These are phyloP conservation scores for Aphelenchoides bicaudatus DNA, from an alignment of 2,888 invertebrate species.

Conservation along the genomic window DNA sequence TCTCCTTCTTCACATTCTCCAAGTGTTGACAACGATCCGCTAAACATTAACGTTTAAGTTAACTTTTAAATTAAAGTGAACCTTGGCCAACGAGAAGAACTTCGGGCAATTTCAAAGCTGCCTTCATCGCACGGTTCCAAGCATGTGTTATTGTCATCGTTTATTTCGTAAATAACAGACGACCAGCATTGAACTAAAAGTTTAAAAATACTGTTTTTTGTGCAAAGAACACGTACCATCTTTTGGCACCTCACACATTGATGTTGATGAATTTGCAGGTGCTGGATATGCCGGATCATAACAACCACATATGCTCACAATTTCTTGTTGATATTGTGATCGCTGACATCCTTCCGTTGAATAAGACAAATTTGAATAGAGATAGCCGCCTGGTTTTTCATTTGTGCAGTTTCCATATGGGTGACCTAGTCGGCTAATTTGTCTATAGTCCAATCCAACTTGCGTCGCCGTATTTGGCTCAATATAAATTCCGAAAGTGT, in stretches of 20 bases:
- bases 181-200: conserved; percentile 21
- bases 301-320: conserved; percentile 22
- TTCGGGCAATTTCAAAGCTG: conserved; percentile 20
- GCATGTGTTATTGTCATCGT: conserved; percentile 10
- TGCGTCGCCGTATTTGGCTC: background rate
- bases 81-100: conserved; percentile 26
- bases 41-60: too few relatives aligned
- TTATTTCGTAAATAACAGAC: background rate
- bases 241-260: background rate
- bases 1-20: conserved; percentile 26
- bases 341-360: conserved; percentile 32
- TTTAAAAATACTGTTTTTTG: background rate
- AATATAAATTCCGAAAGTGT: conserved; percentile 53
- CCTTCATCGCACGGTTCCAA: conserved; percentile 27
- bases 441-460: conserved; percentile 31
- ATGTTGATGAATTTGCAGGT: conserved; percentile 14
- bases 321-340: conserved; percentile 26
- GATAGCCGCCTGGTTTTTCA: conserved; percentile 29
- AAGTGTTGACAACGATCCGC: conserved; percentile 21
- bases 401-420: conserved; percentile 55
- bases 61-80: too few relatives aligned
- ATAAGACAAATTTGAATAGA: conserved; percentile 26
- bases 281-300: conserved; percentile 29
- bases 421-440: conserved; percentile 45
- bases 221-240: background rate